Conservation (phyloP, 1,140 invertebrate genomes). For the Zaprionus tsacasi region DNA sequence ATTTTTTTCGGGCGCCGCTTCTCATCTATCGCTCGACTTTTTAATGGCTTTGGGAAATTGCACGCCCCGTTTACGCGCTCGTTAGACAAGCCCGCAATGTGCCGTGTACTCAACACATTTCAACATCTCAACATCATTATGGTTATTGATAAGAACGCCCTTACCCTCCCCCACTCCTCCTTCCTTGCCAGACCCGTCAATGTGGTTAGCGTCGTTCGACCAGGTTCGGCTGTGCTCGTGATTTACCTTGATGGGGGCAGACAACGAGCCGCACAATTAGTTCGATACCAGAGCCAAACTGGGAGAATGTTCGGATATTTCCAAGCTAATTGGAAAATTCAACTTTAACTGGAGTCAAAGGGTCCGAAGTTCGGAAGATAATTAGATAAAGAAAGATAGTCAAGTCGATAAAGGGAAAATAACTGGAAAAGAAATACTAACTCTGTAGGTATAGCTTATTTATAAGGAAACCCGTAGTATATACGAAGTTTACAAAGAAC, state of each 20-base stretch:
- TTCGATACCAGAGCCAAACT: neutral
- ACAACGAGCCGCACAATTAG: constrained; percentile 5
- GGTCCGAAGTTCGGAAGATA: too few relatives aligned
- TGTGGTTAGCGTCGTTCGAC: neutral
- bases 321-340: constrained; percentile 1
- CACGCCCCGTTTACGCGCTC: constrained; percentile 78
- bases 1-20: constrained; percentile 55
- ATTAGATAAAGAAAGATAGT: too few relatives aligned
- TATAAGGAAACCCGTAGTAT: too few relatives aligned
- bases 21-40: constrained; percentile 54
- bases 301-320: neutral
- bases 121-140: constrained; percentile 61
- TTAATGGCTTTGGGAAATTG: constrained; percentile 81
- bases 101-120: constrained; percentile 28
- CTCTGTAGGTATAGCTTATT: too few relatives aligned
- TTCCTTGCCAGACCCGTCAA: neutral
- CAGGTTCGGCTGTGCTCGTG: neutral
- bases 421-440: too few relatives aligned
- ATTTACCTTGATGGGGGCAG: constrained; percentile 26
- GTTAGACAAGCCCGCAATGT: constrained; percentile 65
- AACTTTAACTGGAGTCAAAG: neutral
- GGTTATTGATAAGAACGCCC: constrained; percentile 69
- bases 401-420: too few relatives aligned
- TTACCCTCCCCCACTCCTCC: neutral
- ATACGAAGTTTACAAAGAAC: too few relatives aligned